Evolutionary conservation across 1,140 invertebrate genomes (phyloP), one percentile per base, ranked within the genome.

Genomic region (Drosophila malerkotliana): DNA sequence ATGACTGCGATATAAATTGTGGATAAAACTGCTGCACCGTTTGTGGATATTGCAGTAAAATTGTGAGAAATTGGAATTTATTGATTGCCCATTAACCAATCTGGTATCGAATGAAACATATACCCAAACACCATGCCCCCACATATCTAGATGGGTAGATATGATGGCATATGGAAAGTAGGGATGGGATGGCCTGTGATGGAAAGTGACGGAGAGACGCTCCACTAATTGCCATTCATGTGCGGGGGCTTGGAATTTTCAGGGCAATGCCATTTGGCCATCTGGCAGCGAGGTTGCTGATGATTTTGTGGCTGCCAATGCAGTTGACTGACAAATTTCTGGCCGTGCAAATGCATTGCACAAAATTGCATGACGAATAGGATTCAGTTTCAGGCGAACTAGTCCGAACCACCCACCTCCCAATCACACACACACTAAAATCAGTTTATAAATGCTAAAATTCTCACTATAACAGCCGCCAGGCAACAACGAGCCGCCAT

Each of bases 1-100:
- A 82, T 87, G 83, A 73, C 62, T 76, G 72, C 62, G 83, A 87
- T 87, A 87, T 87, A 87, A 87, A 87, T 87, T 87, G 82, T 87
- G 82, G 83, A 80, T 75, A 88, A 88, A 87, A 87, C 83, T 73
- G 77, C 71, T 79, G 81, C 81, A 83, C 80, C 80, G 74, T 82
- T 84, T 83, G 83, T 87, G 81, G 84, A 90, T 80, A 89, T 78
- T 90, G 77, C 77, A 85, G 82, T 78, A 90, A 90, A 89, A 80
- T 89, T 90, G 77, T 89, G 85, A 82, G 81, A 90, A 69, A 90
- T 85, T 79, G 85, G 81, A 90, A 90, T 90, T 90, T 90, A 90
- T 90, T 89, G 85, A 90, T 90, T 90, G 85, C 64, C 85, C 85
- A 90, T 90, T 85, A 90, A 90, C 85, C 85, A 85, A 90, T 84